Percentiles rank a stretch among this genome's conserved stretches.
These are phyloP conservation scores for Pyrocephalus nanus DNA, from an alignment of 2,797 vertebrate genomes.

Conservation along the genomic window DNA sequence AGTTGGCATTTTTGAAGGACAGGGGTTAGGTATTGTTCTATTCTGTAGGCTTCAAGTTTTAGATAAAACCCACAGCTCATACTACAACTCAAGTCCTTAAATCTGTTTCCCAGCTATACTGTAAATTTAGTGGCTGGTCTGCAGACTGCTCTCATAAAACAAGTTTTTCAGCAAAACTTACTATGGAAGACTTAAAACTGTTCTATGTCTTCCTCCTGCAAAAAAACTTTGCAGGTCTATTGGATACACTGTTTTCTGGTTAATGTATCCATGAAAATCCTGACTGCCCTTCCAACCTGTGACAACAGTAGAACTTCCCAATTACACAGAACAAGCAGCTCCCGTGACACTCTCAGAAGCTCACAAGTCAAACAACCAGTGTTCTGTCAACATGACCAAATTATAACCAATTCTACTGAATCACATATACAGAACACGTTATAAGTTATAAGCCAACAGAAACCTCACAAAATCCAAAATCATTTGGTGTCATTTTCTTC, in stretches of 20 bases:
- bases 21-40: background rate
- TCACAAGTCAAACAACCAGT: background rate
- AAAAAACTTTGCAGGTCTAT: background rate
- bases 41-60: background rate
- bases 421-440: accelerated
- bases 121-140: background rate
- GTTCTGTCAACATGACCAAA: background rate
- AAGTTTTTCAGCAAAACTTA: background rate
- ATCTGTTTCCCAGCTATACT: background rate
- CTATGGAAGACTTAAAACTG: background rate
- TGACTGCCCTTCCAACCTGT: background rate
- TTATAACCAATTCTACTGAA: background rate
- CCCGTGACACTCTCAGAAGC: background rate
- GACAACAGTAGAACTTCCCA: background rate
- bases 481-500: background rate
- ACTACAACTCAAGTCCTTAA: background rate
- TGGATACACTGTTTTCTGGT: background rate
- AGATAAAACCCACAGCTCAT: background rate
- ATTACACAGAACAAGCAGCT: background rate
- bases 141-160: background rate
- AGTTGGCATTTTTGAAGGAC: background rate
- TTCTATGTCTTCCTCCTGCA: background rate
- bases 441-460: background rate
- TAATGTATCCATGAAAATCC: background rate
- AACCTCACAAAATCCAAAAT: background rate